Base-by-base conservation (phyloP, 37 sponge, comb jelly and placozoan species). In the Axinella damicornis region DNA sequence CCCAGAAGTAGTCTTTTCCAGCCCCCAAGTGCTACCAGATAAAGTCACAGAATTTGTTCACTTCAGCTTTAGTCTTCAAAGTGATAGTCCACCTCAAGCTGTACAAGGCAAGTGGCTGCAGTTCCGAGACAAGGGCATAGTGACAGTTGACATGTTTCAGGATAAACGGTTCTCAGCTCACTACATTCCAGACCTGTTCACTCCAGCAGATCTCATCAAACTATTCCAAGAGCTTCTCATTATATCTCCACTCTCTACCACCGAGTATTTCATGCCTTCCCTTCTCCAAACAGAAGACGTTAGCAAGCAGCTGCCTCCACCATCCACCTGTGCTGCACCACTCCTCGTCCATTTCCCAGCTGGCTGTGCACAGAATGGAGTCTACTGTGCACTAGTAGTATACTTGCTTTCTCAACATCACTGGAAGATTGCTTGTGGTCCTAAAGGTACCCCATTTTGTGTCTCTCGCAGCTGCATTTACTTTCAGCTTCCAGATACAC, bases 191-290 rank as follows among this genome's bases (percentile, higher is more conserved):
- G 14, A 2, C 5, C 5, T 61, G 27, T 61, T 61, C 13, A 61
- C 63, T 14, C 25, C 63, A 22, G 5, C 25, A 4, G 63, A 61
- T 11, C 27, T 61, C 11, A 22, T 61, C 27, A 25, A 27, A 5
- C 27, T 61, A 14, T 14, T 61, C 27, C 2, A 61, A 11, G 5
- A 61, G 5, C n/a, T 22, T 25, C 63, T 61, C 63, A 25, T 61
- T 22, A 25, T 61, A 27, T 4, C 63, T 25, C 63, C n/a, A 4
- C 5, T 61, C 25, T 61, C 63, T 11, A 61, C 12, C 5, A 61
- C 63, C 2, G 63, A 61, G 27, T 61, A 61, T 25, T 61, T 61
- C 63, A 27, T 61, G n/a, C 63, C 63, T 61, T 22, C 63, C 63
- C n/a, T 61, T 61, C 13, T 61, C 12, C n/a, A 61, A 22, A 61